These are phyloP conservation scores for Psephotus haematonotus DNA, from an alignment of 2,113 vertebrate genomes.

Conservation along the genomic window DNA sequence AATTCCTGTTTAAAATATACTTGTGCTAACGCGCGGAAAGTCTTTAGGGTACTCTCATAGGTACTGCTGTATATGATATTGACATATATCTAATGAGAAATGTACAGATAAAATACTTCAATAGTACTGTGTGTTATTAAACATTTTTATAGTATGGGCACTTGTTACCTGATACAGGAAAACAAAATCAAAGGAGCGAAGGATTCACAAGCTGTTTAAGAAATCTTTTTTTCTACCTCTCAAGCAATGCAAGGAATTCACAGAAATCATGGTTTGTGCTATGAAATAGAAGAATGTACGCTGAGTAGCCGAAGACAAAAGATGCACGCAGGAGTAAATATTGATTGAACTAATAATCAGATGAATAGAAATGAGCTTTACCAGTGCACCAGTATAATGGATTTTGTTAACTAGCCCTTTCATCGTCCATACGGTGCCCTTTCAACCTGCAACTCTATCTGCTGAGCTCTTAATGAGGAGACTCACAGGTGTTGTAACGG, in stretches of 20 bases:
- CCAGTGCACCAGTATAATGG: conserved; percentile 72
- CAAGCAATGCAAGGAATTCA: conserved; percentile 61
- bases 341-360: conserved; percentile 76
- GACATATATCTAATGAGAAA: neutral
- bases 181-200: conserved; percentile 28
- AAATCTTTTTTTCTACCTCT: conserved; percentile 62
- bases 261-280: conserved; percentile 55
- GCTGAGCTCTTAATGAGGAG: conserved; percentile 69
- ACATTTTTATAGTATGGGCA: neutral
- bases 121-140: neutral
- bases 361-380: conserved; percentile 77
- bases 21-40: neutral
- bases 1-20: neutral
- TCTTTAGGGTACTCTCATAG: neutral
- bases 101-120: conserved; percentile 11
- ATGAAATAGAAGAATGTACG: conserved; percentile 65
- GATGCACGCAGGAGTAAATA: conserved; percentile 73
- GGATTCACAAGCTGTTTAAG: conserved; percentile 22
- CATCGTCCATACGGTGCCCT: conserved; percentile 69
- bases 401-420: conserved; percentile 73
- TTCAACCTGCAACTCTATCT: conserved; percentile 63
- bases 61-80: neutral
- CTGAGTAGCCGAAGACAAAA: conserved; percentile 77
- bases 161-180: conserved; percentile 15
- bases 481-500: conserved; percentile 76